These are phyloP conservation scores for Zygothrica quintamaculata DNA, from an alignment of 2,888 invertebrate species.

Conservation along the genomic window DNA sequence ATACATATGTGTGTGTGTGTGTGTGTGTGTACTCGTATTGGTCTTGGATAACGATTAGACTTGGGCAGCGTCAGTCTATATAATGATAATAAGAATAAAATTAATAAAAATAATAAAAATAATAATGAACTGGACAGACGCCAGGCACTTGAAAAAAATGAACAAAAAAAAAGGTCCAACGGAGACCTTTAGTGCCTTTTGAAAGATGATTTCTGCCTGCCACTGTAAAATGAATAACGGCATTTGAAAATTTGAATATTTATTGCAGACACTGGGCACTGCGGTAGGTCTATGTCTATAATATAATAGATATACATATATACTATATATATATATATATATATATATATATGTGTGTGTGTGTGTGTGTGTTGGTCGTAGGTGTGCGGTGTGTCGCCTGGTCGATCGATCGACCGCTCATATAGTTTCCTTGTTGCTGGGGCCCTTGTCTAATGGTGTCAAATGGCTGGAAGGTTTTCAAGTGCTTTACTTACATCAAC, in stretches of 20 bases:
- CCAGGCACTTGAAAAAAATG: constrained; percentile 57
- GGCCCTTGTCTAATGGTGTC: constrained; percentile 58
- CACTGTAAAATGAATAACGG: constrained; percentile 63
- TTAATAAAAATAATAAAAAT: too few species aligned
- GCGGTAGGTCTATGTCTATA: constrained; percentile 57
- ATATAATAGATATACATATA: too few species aligned
- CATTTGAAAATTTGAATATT: constrained; percentile 60
- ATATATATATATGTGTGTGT: constrained; percentile 12
- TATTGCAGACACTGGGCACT: constrained; percentile 54
- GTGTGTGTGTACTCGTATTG: too few species aligned
- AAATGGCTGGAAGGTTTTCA: constrained; percentile 65
- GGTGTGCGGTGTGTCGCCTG: constrained; percentile 72
- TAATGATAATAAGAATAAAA: too few species aligned
- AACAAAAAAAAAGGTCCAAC: constrained; percentile 22
- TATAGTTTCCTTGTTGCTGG: constrained; percentile 27
- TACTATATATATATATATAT: too few species aligned
- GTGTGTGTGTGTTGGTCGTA: constrained; percentile 35
- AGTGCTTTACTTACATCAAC: constrained; percentile 35
- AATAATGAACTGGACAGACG: constrained; percentile 50
- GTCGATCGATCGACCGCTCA: constrained; percentile 26
- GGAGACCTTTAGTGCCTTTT: constrained; percentile 16
- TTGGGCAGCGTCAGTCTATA: constrained; percentile 1
- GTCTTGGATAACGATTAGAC: constrained; percentile 15
- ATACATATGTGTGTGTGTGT: too few species aligned
- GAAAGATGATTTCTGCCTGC: constrained; percentile 60